Base-by-base conservation (phyloP, 2,113 vertebrate species). In the Stigmatopora nigra region DNA sequence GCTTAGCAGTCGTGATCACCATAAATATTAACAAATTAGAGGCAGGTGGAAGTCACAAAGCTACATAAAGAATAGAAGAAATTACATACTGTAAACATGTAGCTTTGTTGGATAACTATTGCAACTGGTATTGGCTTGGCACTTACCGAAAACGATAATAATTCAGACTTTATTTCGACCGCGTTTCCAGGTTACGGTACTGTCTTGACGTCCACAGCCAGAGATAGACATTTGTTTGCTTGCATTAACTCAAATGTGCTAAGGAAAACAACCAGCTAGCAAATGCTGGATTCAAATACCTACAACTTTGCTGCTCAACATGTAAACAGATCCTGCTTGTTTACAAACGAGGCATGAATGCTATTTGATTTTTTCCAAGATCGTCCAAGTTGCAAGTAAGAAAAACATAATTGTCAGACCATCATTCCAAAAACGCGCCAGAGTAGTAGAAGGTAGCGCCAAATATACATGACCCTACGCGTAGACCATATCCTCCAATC, bases 341-440 rank as follows among this genome's bases (percentile, higher is more conserved):
- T 51, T 52, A 12, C 0, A 17, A 58, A 49, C 3, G 0, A 17
- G 3, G 2, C 0, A 9, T 20, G 36, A 2, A 1, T 1, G 10
- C 53, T 52, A 64, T 3, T 1, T 2, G 35, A 31, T 53, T 31
- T 15, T 56, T 38, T 3, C 17, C 20, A 14, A 1, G 68, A 53
- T 0, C 10, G 1, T 0, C 20, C 13, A 3, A 1, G 51, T 16
- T 1, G 13, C 0, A 0, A 25, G 19, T 1, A n/a, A 35, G 17
- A 55, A 61, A 49, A 62, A 16, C 67, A 78, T 76, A 31, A 65
- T 65, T 70, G 47, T 10, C 49, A 17, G 16, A 41, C 14, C 31
- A 67, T 35, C 31, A 35, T 73, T 84, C 82, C 78, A 81, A 87
- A 83, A 84, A 71, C 84, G 77, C 86, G 84, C 86, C 82, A 84